Evolutionary conservation across 2,797 vertebrate genomes (phyloP).

Genomic region (Coreius guichenoti): DNA sequence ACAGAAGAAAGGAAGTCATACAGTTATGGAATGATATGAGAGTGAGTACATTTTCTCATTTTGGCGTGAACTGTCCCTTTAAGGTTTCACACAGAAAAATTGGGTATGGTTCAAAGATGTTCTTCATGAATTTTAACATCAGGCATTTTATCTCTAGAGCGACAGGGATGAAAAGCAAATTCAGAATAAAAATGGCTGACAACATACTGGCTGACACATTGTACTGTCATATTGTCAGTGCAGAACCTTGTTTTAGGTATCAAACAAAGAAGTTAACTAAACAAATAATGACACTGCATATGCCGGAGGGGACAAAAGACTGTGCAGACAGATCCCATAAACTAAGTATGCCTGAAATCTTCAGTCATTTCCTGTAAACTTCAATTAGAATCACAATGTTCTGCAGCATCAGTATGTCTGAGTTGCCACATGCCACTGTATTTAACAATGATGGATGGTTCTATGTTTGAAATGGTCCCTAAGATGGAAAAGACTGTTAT

Average conservation of each 20-base stretch:
- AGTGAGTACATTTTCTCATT: not conserved
- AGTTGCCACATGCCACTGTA: not conserved
- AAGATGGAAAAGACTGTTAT: not conserved
- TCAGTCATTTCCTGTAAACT: conserved; percentile 13
- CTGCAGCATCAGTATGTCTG: not conserved
- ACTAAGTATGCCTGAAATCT: conserved; percentile 14
- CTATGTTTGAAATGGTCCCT: not conserved
- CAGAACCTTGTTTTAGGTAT: conserved; percentile 34
- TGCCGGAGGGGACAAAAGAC: not conserved
- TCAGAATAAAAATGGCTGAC: conserved; percentile 16
- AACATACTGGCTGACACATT: no score
- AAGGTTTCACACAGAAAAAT: not conserved
- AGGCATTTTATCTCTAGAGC: not conserved
- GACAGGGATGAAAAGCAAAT: not conserved
- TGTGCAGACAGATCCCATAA: not conserved
- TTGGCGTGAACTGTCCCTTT: not conserved
- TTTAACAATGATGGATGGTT: conserved; percentile 9
- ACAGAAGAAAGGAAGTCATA: not conserved
- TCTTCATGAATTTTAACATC: conserved; percentile 28
- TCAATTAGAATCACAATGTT: conserved; percentile 13
- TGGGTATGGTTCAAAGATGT: conserved; percentile 17
- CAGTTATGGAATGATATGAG: not conserved
- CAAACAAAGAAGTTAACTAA: conserved; percentile 30
- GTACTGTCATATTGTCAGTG: not conserved
- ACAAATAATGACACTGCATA: conserved; percentile 38